Base-by-base conservation (phyloP, 2,797 vertebrate species). In the Pogoniulus pusillus region DNA sequence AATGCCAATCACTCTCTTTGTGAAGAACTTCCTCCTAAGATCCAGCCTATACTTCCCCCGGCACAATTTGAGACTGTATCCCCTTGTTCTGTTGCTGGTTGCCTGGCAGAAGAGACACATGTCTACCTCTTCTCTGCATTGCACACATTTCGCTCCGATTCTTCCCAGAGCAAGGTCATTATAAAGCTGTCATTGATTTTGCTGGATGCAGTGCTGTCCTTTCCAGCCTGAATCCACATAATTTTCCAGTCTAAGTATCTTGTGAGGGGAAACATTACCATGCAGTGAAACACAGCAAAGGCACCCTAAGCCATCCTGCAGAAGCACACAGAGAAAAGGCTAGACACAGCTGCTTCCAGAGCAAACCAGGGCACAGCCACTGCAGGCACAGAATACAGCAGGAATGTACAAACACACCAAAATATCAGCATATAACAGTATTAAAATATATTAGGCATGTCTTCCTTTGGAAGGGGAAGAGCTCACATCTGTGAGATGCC, bases 291-390 rank as follows among this genome's bases (percentile, higher is more conserved):
- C 17, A 73, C 16, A 84, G 34, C 3, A 76, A 1, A 60, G 14
- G 26, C 3, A 9, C 4, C 10, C 22, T 53, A 11, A 27, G 10
- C 11, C 41, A 82, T 29, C 14, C 24, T 79, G 30, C 23, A 71
- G 51, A 29, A 20, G 10, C 8, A 43, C 27, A 11, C 6, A 51
- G 3, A 32, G 23, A 41, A 5, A 15, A 45, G 20, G 12, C 16
- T 82, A 59, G 12, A 18, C 30, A 29, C 2, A 17, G 10, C 9
- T 11, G 3, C 5, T 82, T 64, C 19, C 7, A 2, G 3, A 2
- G 5, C 4, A 2, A 65, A 7, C 1, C 8, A 35, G 7, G 6
- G 4, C 47, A 45, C 16, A 37, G 22, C 4, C 30, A 20, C 3
- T 51, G 10, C 29, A 64, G 58, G 22, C 7, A 35, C 9, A 62